Evolutionary conservation across 2,888 invertebrate species (phyloP), one percentile per base, ranked within the genome.

Genomic region (Meiosimyza platycephala): DNA sequence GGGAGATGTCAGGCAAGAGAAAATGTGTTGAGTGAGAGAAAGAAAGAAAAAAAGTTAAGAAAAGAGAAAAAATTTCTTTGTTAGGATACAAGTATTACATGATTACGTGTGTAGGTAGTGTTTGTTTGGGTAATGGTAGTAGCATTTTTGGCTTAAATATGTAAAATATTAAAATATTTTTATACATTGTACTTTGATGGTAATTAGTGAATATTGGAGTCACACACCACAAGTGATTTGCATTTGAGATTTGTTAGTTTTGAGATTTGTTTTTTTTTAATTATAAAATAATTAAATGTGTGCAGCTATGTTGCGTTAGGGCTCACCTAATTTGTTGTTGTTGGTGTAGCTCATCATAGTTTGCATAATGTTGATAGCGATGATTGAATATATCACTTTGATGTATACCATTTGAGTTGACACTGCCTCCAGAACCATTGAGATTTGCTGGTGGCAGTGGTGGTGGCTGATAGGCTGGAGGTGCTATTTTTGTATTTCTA

Each of bases 321-420:
- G 72, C 90, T 91, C 89, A 94, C 94, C 93, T 94, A 80, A 94
- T 89, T 85, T 94, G 94, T 82, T 92, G 93, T 85, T 94, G 94
- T 82, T 92, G 93, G 86, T 94, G 94, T 81, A 95, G 91, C 88
- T 95, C 95, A 84, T 94, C 93, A 81, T 94, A 94, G 87, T 95
- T 95, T 77, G 94, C 94, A 85, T 95, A 95, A 85, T 95, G 94
- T 76, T 87, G 87, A 82, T 88, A 88, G 73, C 88, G 85, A 82
- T 88, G 87, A 80, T 87, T 88, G 77, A 87, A 88, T 65, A 87
- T 83, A 77, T 88, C 88, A 70, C 84, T 86, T 68, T 86, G 86
- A 76, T 86, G 85, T 59, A 86, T 86, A 65, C 87, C 86, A 54
- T 81, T 80, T 33, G 66, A 47, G 48, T 59, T 72, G 18, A 62